These are phyloP conservation scores for Sisyra terminalis DNA, from an alignment of 2,888 invertebrate species.

Conservation along the genomic window DNA sequence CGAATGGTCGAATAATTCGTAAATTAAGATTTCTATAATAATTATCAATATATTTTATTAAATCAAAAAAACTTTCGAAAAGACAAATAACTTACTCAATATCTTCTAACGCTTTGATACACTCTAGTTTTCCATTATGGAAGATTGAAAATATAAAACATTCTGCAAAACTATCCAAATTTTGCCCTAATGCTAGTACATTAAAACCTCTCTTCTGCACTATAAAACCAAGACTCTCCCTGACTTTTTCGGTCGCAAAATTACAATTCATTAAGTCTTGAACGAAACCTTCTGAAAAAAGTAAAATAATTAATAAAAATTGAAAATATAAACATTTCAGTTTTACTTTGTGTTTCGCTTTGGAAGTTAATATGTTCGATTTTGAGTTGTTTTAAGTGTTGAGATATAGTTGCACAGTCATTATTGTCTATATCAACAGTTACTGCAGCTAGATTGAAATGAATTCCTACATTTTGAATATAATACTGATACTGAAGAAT, in stretches of 20 bases:
- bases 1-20: slow-evolving; percentile 71
- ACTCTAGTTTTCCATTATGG: slow-evolving; percentile 59
- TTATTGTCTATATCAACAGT: slow-evolving; percentile 56
- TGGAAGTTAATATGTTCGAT: slow-evolving; percentile 44
- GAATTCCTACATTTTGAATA: slow-evolving; percentile 52
- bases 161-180: slow-evolving; percentile 68
- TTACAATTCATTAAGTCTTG: slow-evolving; percentile 26
- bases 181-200: slow-evolving; percentile 76
- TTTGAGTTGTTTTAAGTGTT: slow-evolving; percentile 36
- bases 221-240: slow-evolving; percentile 57
- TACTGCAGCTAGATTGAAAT: slow-evolving; percentile 54
- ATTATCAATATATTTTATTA: slow-evolving; percentile 1
- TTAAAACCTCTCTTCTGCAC: slow-evolving; percentile 66
- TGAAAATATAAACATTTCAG: background rate
- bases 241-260: slow-evolving; percentile 54
- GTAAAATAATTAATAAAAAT: background rate
- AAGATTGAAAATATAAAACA: slow-evolving; percentile 69
- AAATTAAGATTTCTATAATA: slow-evolving; percentile 55
- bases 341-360: slow-evolving; percentile 13
- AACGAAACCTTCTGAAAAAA: background rate
- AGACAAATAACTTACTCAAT: slow-evolving; percentile 38
- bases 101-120: slow-evolving; percentile 66
- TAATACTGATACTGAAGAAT: slow-evolving; percentile 73
- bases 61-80: slow-evolving; percentile 5
- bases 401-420: slow-evolving; percentile 39